Conservation (phyloP, 2,888 invertebrate species). For the Sturmia bella region DNA sequence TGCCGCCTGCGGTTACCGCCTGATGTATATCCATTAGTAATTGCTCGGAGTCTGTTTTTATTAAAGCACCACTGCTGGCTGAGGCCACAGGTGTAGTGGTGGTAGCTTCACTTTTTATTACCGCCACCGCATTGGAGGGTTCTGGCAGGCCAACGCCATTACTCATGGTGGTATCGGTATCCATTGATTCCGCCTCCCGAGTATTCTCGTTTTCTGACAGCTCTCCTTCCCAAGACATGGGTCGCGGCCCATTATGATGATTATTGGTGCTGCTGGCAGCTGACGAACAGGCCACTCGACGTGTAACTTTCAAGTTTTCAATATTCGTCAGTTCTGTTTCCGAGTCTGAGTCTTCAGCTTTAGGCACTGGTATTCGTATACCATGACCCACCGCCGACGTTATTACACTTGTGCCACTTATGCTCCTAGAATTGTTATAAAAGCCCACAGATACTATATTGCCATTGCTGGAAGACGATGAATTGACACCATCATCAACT, state of each 20-base stretch:
- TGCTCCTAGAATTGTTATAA: slow-evolving; percentile 71
- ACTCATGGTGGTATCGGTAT: slow-evolving; percentile 78
- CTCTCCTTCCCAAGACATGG: slow-evolving; percentile 98
- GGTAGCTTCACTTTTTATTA: slow-evolving; percentile 76
- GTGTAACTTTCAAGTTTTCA: slow-evolving; percentile 83
- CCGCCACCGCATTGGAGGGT: slow-evolving; percentile 71
- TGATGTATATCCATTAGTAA: slow-evolving; percentile 76
- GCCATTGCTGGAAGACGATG: slow-evolving; percentile 73
- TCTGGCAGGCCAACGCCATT: slow-evolving; percentile 68
- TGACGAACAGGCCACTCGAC: slow-evolving; percentile 77
- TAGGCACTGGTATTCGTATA: slow-evolving; percentile 76
- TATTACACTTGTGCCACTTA: slow-evolving; percentile 70
- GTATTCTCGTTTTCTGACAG: slow-evolving; percentile 90
- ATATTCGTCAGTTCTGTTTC: slow-evolving; percentile 81
- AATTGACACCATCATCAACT: slow-evolving; percentile 75
- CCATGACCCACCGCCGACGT: slow-evolving; percentile 74
- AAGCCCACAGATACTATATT: slow-evolving; percentile 78
- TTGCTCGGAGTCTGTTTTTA: slow-evolving; percentile 77
- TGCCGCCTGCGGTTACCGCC: slow-evolving; percentile 36
- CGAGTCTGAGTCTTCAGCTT: slow-evolving; percentile 79
- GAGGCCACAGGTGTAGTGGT: slow-evolving; percentile 68
- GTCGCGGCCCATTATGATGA: slow-evolving; percentile 84
- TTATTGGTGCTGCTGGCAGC: slow-evolving; percentile 33
- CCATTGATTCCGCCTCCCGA: slow-evolving; percentile 82
- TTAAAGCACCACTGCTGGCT: slow-evolving; percentile 61